Evolutionary conservation across 2,113 vertebrate species (phyloP), one percentile per base, ranked within the genome.

Genomic region (Pithys albifrons): DNA sequence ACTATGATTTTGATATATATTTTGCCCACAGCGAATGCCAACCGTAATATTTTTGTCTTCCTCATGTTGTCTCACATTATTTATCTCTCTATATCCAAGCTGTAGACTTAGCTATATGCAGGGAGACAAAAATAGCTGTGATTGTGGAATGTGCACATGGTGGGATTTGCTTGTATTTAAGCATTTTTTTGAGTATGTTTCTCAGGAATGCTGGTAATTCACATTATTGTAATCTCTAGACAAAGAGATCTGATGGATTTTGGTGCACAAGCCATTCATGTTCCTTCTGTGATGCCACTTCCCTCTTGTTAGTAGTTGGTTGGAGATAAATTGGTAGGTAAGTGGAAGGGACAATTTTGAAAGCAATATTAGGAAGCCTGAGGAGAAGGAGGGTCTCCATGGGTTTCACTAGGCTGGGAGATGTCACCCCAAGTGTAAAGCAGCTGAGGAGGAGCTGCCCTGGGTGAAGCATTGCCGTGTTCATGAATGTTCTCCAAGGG

Each of bases 21-120:
- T 89, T 93, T 58, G 35, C 85, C 58, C 22, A 12, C 61, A 88
- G 87, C 62, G 88, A 94, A 88, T 85, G 85, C 80, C 81, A 96
- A 43, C 74, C 20, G 23, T 66, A 89, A 58, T 91, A 89, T 89
- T 93, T 91, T 89, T 89, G 22, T 81, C 84, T 82, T 85, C 52
- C 52, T 92, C 87, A 31, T 91, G 84, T 78, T 96, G 85, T 91
- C 84, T 77, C 79, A 54, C 39, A 7, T 83, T 79, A 65, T 94
- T 94, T 96, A 58, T 85, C 49, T 82, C 91, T 75, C 45, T 82
- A 4, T 92, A 74, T 48, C 16, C 25, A 39, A 76, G 62, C 64
- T 91, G 48, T 39, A 89, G 57, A 61, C 72, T 79, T 73, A 46
- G 73, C 49, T 96, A 29, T 39, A 28, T 55, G 14, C 22, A 62